Base-by-base conservation (phyloP, 2,888 invertebrate genomes). In the Eremobia ochroleuca region DNA sequence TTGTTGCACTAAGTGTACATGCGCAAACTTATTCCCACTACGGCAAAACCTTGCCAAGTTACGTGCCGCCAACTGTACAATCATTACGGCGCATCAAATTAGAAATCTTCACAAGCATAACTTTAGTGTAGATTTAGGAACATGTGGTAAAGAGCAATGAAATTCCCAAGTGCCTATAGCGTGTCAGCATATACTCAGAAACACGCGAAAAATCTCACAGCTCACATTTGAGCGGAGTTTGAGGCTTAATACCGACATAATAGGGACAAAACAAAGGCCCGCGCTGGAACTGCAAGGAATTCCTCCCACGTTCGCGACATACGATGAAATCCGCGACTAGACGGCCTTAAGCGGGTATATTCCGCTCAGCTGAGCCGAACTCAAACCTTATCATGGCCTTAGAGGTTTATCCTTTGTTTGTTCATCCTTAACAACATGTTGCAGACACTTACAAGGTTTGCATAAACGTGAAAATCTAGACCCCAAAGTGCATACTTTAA, bases 391-490 rank as follows among this genome's bases (percentile, higher is more conserved):
- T 93, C 92, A 91, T 90, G 88, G 82, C 72, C 82, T 83, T 78
- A 81, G 34, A 64, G 87, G 91, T 90, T 92, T 91, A 92, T 92
- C 92, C 92, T 91, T 93, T 92, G 91, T 93, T 92, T 91, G 89
- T 87, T 90, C 58, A 82, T 83, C 87, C 84, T 83, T 87, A 89
- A 88, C 86, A n/a, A n/a, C n/a, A n/a, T n/a, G n/a, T n/a, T n/a
- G n/a, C n/a, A n/a, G n/a, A n/a, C n/a, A n/a, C n/a, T n/a, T n/a
- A n/a, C n/a, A n/a, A n/a, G n/a, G n/a, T n/a, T n/a, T n/a, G n/a
- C n/a, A n/a, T n/a, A n/a, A n/a, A n/a, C n/a, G n/a, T n/a, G n/a
- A n/a, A n/a, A n/a, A n/a, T n/a, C n/a, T n/a, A n/a, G n/a, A n/a
- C n/a, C n/a, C n/a, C n/a, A n/a, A n/a, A n/a, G n/a, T n/a, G n/a